Evolutionary conservation across 2,888 invertebrate genomes (phyloP), one percentile per base, ranked within the genome.

Genomic region (Pandemis corylana): DNA sequence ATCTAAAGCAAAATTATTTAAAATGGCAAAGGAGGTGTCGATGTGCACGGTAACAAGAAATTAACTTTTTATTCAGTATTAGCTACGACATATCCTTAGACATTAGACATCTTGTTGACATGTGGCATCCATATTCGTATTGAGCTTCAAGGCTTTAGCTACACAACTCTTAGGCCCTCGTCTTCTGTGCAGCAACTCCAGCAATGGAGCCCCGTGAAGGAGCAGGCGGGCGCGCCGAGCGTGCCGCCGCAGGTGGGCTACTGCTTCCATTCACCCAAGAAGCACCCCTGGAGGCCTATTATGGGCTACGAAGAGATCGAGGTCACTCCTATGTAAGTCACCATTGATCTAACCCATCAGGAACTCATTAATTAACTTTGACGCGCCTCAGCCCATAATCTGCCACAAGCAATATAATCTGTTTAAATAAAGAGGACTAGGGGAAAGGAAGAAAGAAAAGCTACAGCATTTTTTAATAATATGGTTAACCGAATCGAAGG

Each of bases 281-380:
- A 96, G 74, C 97, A 97, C 88, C 97, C 97, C 20, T 97, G 97
- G 97, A 94, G 97, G 75, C 97, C 97, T 41, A 97, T 96, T 20
- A 95, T 97, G 89, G 97, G 97, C 69, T 97, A 96, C 87, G 97
- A 97, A 90, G 96, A 96, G 84, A 95, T 97, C 74, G 97, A 97
- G 92, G 96, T 96, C 20, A 96, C 96, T 75, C 96, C 97, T 68
- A 93, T 97, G 96, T 96, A 92, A 92, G 85, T 78, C 9, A 49
- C 53, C 13, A 15, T 44, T 9, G n/a, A 10, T 36, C 41, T 44
- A 6, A 41, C n/a, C 12, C 42, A 42, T 41, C 3, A 20, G 13
- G 13, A 9, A 46, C 10, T 20, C 20, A 20, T 5, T 7, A n/a
- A 10, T 64, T 44, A 64, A 62, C 2, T n/a, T 51, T 56, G 15